A percentile compares a stretch with the other conserved stretches of the same genome.
Conservation (phyloP, 2,113 vertebrate genomes). For the Muntiacus muntjak region DNA sequence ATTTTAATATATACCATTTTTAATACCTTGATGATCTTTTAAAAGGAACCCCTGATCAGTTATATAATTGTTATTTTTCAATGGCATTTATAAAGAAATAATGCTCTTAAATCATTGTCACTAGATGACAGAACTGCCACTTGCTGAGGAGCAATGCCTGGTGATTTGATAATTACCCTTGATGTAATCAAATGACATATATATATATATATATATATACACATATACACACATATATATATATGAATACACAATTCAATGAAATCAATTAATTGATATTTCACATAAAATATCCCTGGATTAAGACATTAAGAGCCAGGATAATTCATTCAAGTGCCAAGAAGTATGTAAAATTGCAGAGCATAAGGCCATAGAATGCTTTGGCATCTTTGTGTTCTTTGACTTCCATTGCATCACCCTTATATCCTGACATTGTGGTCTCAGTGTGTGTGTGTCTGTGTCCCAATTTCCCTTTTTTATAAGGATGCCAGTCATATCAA, state of each 20-base stretch:
- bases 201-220: neutral
- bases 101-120: neutral
- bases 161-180: neutral
- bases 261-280: neutral
- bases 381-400: neutral
- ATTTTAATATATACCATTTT: neutral
- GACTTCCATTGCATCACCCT: neutral
- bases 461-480: neutral
- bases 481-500: neutral
- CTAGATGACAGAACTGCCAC: neutral
- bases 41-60: neutral
- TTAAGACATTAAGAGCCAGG: neutral
- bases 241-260: neutral
- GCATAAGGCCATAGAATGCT: neutral
- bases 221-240: neutral
- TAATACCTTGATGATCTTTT: neutral
- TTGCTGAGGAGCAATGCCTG: neutral
- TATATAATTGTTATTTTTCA: neutral
- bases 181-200: neutral
- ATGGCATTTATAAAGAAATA: neutral
- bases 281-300: neutral
- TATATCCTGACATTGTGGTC: neutral
- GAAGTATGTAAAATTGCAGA: neutral
- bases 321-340: neutral
- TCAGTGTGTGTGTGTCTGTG: neutral